Conservation (phyloP, 1,140 invertebrate species). For the Zophobas morio region DNA sequence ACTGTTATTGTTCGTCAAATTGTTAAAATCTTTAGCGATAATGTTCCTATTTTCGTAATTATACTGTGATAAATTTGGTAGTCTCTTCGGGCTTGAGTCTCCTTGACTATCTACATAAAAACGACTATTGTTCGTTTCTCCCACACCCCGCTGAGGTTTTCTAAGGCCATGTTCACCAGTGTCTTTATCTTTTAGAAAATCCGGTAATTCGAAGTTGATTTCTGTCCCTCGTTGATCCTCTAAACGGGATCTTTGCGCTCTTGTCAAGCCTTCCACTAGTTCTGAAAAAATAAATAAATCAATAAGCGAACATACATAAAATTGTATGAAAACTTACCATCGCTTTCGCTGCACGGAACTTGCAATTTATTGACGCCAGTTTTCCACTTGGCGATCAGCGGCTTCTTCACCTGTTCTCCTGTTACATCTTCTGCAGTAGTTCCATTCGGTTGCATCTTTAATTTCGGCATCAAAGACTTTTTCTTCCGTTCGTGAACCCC, state of each 20-base stretch:
- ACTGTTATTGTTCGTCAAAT: conserved; percentile 36
- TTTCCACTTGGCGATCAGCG: conserved; percentile 80
- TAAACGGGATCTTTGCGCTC: conserved; percentile 80
- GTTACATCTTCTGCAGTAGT: conserved; percentile 55
- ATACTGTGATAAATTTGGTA: conserved; percentile 23
- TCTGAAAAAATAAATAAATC: conserved; percentile 58
- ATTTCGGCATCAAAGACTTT: conserved; percentile 63
- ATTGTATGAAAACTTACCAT: conserved; percentile 69
- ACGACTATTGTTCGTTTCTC: conserved; percentile 5
- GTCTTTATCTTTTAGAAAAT: conserved; percentile 80
- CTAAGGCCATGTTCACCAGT: conserved; percentile 58
- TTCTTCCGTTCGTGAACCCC: conserved; percentile 67
- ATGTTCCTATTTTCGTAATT: conserved; percentile 57
- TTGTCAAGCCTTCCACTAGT: conserved; percentile 81
- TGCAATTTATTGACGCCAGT: conserved; percentile 79
- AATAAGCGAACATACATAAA: not conserved
- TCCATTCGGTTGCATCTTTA: conserved; percentile 60
- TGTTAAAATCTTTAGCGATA: conserved; percentile 16
- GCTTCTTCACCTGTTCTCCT: conserved; percentile 66
- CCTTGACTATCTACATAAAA: conserved; percentile 14
- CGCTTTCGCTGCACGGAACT: conserved; percentile 77
- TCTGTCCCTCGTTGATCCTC: conserved; percentile 88
- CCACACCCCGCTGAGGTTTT: conserved; percentile 22
- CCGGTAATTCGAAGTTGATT: conserved; percentile 85
- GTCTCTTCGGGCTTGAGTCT: conserved; percentile 7